Percentiles rank a stretch among this genome's conserved stretches.
phyloP scores from a whole-genome alignment of 2,113 vertebrate species.

The Aldabrachelys gigantea region DNA sequence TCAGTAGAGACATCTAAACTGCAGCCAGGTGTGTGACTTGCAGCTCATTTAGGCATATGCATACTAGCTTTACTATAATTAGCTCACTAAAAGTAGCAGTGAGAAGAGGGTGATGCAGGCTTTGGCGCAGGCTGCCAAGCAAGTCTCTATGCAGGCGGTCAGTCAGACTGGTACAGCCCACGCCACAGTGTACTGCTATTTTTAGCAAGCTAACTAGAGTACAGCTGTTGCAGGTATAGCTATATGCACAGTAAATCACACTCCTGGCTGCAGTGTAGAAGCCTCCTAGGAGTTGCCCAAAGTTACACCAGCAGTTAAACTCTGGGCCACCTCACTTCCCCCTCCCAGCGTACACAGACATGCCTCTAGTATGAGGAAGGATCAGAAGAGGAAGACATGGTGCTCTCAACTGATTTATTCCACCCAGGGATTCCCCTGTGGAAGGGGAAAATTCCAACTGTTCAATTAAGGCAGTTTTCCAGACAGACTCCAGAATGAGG shows the following conservation, averaged over 20 bases:
- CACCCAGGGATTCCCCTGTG: fast-evolving
- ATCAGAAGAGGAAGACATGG: background rate
- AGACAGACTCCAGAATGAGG: background rate
- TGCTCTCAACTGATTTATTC: background rate
- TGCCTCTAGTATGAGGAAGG: background rate
- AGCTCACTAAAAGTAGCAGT: background rate
- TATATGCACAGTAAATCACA: background rate
- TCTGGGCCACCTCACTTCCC: background rate
- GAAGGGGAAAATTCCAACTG: background rate
- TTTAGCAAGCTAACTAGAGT: background rate
- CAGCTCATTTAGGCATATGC: background rate
- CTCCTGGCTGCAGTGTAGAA: background rate
- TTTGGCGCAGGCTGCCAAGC: background rate
- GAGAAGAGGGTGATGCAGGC: background rate
- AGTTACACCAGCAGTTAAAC: background rate
- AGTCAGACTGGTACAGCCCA: background rate
- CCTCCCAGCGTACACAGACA: background rate
- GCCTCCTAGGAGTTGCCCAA: no score
- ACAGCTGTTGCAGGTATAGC: background rate
- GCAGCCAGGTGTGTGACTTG: background rate
- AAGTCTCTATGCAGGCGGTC: background rate
- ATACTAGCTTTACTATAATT: background rate
- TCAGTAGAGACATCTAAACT: background rate
- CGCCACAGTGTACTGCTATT: background rate
- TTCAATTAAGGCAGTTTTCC: background rate